phyloP scores from a whole-genome alignment of 2,113 vertebrate genomes.

The Monopterus albus region DNA sequence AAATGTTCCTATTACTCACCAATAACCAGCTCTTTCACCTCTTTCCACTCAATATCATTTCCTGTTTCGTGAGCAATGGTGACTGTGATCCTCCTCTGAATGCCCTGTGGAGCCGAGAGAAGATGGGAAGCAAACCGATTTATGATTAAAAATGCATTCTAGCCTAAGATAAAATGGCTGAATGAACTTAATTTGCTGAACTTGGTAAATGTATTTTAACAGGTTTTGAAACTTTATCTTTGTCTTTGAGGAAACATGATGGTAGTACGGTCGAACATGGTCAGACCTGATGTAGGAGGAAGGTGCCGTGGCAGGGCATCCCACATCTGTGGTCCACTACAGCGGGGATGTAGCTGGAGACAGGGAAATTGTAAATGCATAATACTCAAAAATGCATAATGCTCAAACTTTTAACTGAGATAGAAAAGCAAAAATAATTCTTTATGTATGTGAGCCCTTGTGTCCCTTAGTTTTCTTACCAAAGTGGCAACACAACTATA shows the following conservation, averaged over 20 bases:
- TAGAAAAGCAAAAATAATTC: not conserved
- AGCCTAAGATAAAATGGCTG: not conserved
- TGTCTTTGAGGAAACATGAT: not conserved
- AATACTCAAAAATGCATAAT: not conserved
- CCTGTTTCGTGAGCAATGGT: conserved; percentile 95
- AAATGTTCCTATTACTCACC: conserved; percentile 82
- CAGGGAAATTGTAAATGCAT: conserved; percentile 14
- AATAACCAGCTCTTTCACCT: conserved; percentile 96
- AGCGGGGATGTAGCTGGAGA: conserved; percentile 93
- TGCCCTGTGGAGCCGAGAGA: conserved; percentile 84
- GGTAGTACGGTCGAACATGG: not conserved
- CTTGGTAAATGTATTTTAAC: too few species aligned
- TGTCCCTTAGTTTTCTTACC: not conserved
- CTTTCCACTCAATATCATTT: conserved; percentile 94
- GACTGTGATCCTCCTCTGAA: conserved; percentile 95
- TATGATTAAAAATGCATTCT: not conserved
- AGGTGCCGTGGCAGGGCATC: conserved; percentile 95
- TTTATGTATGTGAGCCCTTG: not conserved
- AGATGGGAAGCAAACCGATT: not conserved
- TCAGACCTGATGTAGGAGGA: conserved; percentile 94
- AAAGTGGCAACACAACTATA: not conserved
- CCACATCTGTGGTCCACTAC: conserved; percentile 95
- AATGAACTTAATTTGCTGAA: too few species aligned
- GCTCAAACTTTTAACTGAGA: not conserved
- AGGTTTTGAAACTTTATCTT: too few species aligned